Evolutionary conservation across 1,140 invertebrate genomes (phyloP), one percentile per base, ranked within the genome.

Genomic region (Drosophila mojavensis): DNA sequence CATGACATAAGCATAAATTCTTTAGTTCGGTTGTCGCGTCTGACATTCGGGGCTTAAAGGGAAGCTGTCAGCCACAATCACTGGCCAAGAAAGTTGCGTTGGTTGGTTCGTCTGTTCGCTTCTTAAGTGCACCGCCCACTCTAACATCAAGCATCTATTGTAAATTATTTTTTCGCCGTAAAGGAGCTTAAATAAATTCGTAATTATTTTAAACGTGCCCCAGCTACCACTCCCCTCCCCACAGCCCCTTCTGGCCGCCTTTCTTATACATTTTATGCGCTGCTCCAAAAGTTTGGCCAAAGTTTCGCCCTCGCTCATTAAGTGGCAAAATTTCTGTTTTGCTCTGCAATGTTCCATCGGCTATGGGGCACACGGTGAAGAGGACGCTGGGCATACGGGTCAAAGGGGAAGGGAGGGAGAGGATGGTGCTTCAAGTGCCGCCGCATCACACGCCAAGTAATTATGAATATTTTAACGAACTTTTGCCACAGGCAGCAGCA

Each of bases 401-500:
- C 26, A 30, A 11, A 11, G 43, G 41, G n/a, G 6, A 2, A 45
- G 41, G 26, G 47, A 45, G 53, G 63, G 13, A 6, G 3, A 20
- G 41, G n/a, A 24, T 15, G 39, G 30, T 47, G 45, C 55, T 28
- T 86, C 72, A 80, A 84, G 77, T 89, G 78, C 73, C 80, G 77
- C 70, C 83, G 81, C 84, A 88, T 89, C 84, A 88, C 84, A 89
- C 84, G 80, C 84, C 85, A 89, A 88, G 84, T 89, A 88, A 88
- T 88, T 88, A 88, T 88, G 84, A 88, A 88, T 88, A 88, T 88
- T 89, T 88, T 88, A 90, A 84, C 84, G 85, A 88, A 88, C 84
- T 88, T 88, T 88, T 89, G 80, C 84, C 84, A 89, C 83, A 78
- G 83, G 83, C 83, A 88, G 85, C 84, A 78, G 78, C 84, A 89